Base-by-base conservation (phyloP, 2,888 invertebrate species). In the Sicus ferrugineus region DNA sequence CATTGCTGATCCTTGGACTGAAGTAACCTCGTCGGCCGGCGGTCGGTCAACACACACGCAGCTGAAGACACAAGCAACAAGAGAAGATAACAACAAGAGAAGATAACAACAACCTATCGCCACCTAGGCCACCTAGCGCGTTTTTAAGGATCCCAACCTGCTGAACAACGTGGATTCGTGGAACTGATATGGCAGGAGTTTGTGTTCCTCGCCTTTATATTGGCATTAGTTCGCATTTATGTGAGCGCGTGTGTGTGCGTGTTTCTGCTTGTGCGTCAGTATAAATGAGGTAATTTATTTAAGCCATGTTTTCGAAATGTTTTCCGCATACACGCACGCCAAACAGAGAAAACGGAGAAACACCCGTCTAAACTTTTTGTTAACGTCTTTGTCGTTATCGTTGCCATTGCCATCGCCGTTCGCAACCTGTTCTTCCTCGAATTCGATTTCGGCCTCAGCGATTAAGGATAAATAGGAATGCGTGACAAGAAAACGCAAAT, bases 401-500 rank as follows among this genome's bases (percentile, higher is more conserved):
- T 34, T 34, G 31, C 16, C 7, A n/a, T 59, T 31, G 31, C 6
- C 7, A 19, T 59, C 9, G 28, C 9, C 31, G 63, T 11, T 42
- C 42, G 21, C 59, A 59, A 59, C 59, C 46, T 46, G 61, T 28
- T 61, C 28, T 61, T 2, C 42, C 11, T 1, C 50, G 72, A 72
- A 74, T 74, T 75, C 74, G 72, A 77, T 75, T 75, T 75, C 70
- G 68, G 75, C 74, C 73, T 71, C 72, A 74, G 72, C 76, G 73
- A 76, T 76, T 75, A 73, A 75, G 77, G 78, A 78, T 79, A 79
- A 79, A 79, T 79, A 78, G 78, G 76, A 75, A 77, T 80, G 76
- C 80, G 80, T 80, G 80, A 80, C 79, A 80, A 80, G 80, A 79
- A 80, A 80, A 76, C 80, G 73, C 73, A 76, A 76, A 74, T 72